Evolutionary conservation across 2,113 vertebrate species (phyloP), one percentile per base, ranked within the genome.

Genomic region (Vulpes vulpes): DNA sequence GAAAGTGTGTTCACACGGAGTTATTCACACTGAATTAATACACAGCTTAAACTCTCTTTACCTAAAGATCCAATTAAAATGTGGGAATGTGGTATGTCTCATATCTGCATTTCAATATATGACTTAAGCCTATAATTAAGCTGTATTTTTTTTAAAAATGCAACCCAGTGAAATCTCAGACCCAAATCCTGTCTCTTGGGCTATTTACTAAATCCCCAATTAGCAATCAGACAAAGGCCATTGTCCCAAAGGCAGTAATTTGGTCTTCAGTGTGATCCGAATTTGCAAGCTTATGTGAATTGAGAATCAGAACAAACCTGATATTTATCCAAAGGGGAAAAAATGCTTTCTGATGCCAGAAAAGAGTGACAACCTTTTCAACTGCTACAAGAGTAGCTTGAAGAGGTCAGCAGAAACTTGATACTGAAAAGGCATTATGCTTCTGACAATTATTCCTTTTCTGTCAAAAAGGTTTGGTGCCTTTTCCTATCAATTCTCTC

Each of bases 191-290:
- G 82, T 69, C 92, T 98, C 95, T 96, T 96, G 96, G 94, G 87
- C 93, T 97, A 84, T 93, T 96, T 95, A 96, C 96, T 94, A 27
- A 97, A 96, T 97, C 91, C 96, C 89, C 35, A 14, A 80, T 97
- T 95, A 73, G 97, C 97, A 94, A 35, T 74, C 95, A 97, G 97
- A 98, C 97, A 98, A 98, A 98, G 98, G 97, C 96, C 97, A 91
- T 97, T 97, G 97, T 97, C 96, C 88, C 65, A 65, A 79, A 94
- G 74, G 96, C 92, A 88, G 93, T 87, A 98, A 98, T 96, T 98
- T 98, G 92, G 87, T 85, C 51, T 81, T 91, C 86, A 91, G 69
- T 92, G 67, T 57, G 87, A 93, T 76, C 43, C 23, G 95, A 98
- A 98, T 90, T 90, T 86, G 65, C 15, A 92, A 95, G 96, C 76